A percentile compares a stretch with the other conserved stretches of the same genome.
phyloP scores from a whole-genome alignment of 1,140 invertebrate genomes.

The Meloidogyne floridensis region DNA sequence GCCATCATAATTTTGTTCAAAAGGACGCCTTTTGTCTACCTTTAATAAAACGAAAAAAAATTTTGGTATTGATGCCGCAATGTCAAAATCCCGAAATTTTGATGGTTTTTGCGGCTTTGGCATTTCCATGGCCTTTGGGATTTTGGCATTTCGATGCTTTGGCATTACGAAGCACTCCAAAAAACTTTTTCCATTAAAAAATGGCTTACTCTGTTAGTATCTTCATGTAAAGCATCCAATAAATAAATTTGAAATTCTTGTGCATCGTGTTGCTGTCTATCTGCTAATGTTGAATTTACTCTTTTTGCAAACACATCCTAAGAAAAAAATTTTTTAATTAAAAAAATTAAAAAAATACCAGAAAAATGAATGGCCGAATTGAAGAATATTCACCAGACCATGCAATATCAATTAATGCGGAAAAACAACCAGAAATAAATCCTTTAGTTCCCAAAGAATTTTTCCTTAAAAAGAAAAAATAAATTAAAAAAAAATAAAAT shows the following conservation, averaged over 20 bases:
- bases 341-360: constrained; percentile 26
- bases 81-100: too few relatives aligned
- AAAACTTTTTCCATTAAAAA: background rate
- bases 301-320: constrained; percentile 42
- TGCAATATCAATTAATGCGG: constrained; percentile 33
- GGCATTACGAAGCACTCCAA: too few relatives aligned
- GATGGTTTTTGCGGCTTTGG: too few relatives aligned
- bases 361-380: constrained; percentile 32
- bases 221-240: constrained; percentile 52
- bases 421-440: constrained; percentile 40
- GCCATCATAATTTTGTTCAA: constrained; percentile 52
- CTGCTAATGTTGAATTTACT: constrained; percentile 37
- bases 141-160: too few relatives aligned
- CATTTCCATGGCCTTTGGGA: too few relatives aligned
- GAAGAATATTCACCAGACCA: constrained; percentile 36
- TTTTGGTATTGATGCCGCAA: too few relatives aligned
- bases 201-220: constrained; percentile 37
- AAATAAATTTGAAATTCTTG: constrained; percentile 52
- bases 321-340: background rate
- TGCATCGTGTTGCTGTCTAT: constrained; percentile 52
- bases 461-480: constrained; percentile 13
- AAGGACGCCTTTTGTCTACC: constrained; percentile 37
- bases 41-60: background rate
- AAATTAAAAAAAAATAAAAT: constrained; percentile 9
- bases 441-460: constrained; percentile 35